These are phyloP conservation scores for Parochlus steinenii DNA, from an alignment of 2,888 invertebrate genomes.

Conservation along the genomic window DNA sequence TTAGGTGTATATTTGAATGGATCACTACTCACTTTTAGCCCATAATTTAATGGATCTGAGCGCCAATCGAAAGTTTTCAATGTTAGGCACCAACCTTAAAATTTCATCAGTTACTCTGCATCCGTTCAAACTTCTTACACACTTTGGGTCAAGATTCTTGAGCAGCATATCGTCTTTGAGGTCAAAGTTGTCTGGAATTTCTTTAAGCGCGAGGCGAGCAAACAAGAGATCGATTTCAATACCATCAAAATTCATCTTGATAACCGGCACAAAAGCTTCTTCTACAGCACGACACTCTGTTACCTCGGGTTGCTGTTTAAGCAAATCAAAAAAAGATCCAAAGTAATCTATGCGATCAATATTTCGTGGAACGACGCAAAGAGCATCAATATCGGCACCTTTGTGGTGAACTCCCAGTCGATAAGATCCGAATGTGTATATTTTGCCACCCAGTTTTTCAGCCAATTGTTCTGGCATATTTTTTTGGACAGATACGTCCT, in stretches of 20 bases:
- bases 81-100: slow-evolving; percentile 83
- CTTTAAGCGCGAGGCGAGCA: slow-evolving; percentile 85
- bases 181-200: slow-evolving; percentile 81
- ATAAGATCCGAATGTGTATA: slow-evolving; percentile 99
- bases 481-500: slow-evolving; percentile 68
- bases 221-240: slow-evolving; percentile 98
- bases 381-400: slow-evolving; percentile 97
- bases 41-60: slow-evolving; percentile 91
- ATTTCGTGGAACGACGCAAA: slow-evolving; percentile 95
- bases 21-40: slow-evolving; percentile 74
- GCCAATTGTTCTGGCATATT: slow-evolving; percentile 87
- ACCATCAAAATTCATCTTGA: slow-evolving; percentile 97
- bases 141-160: slow-evolving; percentile 89
- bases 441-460: slow-evolving; percentile 89
- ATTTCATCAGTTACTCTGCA: slow-evolving; percentile 99
- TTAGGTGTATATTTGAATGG: background rate
- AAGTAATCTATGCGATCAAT: slow-evolving; percentile 91
- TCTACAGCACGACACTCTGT: slow-evolving; percentile 79
- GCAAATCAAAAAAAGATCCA: slow-evolving; percentile 77
- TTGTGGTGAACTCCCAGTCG: slow-evolving; percentile 87
- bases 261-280: slow-evolving; percentile 97
- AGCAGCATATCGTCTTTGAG: slow-evolving; percentile 78
- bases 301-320: slow-evolving; percentile 74
- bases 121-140: slow-evolving; percentile 92
- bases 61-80: slow-evolving; percentile 84